Evolutionary conservation across 2,888 invertebrate species (phyloP).

Genomic region (Cyrtodaria siliqua): DNA sequence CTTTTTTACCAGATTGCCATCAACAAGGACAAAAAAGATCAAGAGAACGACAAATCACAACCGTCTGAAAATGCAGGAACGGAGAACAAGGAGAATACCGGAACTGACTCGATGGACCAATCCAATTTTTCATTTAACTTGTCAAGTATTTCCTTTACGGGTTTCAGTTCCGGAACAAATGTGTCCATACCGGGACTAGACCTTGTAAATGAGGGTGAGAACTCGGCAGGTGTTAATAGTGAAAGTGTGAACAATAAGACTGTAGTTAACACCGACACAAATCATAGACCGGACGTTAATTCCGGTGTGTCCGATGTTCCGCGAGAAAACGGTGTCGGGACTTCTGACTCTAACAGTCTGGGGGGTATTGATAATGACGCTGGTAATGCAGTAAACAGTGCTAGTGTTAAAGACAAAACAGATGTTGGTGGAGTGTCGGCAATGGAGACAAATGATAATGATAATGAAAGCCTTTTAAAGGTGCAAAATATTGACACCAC

Average conservation of each 20-base stretch:
- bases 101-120: conserved; percentile 1
- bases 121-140: background rate
- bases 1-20: too few relatives aligned
- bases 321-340: background rate
- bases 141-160: conserved; percentile 16
- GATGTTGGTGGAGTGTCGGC: too few relatives aligned
- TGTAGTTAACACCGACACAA: background rate
- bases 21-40: conserved; percentile 39
- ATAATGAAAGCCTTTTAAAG: background rate
- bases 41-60: conserved; percentile 12
- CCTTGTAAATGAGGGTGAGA: background rate
- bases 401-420: too few relatives aligned
- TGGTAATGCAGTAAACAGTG: background rate
- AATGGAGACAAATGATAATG: background rate
- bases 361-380: too few relatives aligned
- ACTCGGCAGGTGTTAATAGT: background rate
- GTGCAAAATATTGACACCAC: background rate
- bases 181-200: conserved; percentile 1
- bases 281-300: background rate
- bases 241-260: conserved; percentile 8
- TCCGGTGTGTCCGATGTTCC: background rate
- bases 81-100: conserved; percentile 29
- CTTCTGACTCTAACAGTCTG: background rate
- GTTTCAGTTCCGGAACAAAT: conserved; percentile 24
- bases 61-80: background rate